Evolutionary conservation across 2,888 invertebrate species (phyloP).

Genomic region (Apotomis betuletana): DNA sequence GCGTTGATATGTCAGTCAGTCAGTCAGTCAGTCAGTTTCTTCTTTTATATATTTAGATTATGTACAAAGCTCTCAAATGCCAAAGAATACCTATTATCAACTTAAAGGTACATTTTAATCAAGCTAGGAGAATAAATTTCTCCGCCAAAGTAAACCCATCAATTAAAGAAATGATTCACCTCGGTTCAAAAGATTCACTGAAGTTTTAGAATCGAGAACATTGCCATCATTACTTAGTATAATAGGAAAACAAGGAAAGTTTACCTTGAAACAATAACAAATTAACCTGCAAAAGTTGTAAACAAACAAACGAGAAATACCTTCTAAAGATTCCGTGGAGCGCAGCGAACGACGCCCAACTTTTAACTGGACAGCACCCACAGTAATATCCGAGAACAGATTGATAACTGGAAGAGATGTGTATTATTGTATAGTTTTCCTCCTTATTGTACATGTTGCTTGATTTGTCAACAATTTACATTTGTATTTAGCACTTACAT

Average conservation of each 20-base stretch:
- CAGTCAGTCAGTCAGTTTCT: too few species aligned
- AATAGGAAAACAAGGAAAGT: slow-evolving; percentile 38
- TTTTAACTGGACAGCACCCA: slow-evolving; percentile 36
- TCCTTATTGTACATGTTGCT: too few species aligned
- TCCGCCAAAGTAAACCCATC: neutral
- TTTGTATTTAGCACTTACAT: too few species aligned
- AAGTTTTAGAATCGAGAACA: slow-evolving; percentile 14
- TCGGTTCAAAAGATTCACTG: slow-evolving; percentile 14
- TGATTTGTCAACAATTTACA: too few species aligned
- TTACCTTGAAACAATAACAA: slow-evolving; percentile 38
- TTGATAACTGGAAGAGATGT: neutral
- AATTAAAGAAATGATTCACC: slow-evolving; percentile 13
- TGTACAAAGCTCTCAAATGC: too few species aligned
- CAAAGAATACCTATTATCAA: too few species aligned
- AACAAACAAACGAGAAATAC: slow-evolving; percentile 39
- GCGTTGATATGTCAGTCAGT: too few species aligned
- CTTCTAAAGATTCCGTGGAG: slow-evolving; percentile 34
- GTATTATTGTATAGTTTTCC: too few species aligned
- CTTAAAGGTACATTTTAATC: neutral
- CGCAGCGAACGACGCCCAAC: slow-evolving; percentile 16
- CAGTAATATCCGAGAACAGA: slow-evolving; percentile 14
- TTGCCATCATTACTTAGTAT: slow-evolving; percentile 38
- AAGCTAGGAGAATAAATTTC: neutral
- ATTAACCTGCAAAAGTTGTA: slow-evolving; percentile 36
- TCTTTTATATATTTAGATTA: too few species aligned